Evolutionary conservation across 2,888 invertebrate genomes (phyloP).

Genomic region (Nomada ruficornis): DNA sequence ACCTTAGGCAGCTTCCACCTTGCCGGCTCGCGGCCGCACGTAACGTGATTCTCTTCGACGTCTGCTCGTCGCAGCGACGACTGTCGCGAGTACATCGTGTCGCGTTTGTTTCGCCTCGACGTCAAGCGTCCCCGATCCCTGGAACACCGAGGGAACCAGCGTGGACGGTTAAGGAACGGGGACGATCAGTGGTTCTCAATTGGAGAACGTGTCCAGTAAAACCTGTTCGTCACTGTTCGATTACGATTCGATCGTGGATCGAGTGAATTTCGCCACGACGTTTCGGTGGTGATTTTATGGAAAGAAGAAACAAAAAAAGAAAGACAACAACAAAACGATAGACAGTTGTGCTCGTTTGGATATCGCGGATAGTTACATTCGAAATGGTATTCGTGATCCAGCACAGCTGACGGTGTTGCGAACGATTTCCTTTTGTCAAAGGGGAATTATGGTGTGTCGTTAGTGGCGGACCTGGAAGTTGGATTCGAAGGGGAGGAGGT

Average conservation of each 20-base stretch:
- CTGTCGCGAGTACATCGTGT: constrained; percentile 21
- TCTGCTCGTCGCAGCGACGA: constrained; percentile 24
- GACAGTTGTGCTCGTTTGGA: neutral
- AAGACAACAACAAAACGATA: too few relatives aligned
- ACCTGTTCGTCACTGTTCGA: too few relatives aligned
- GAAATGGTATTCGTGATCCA: neutral
- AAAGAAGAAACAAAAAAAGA: neutral
- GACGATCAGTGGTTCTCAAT: constrained; percentile 23
- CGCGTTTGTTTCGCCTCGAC: neutral
- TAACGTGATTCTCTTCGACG: constrained; percentile 64
- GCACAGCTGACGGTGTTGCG: neutral
- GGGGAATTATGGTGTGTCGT: neutral
- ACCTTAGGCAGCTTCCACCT: constrained; percentile 83
- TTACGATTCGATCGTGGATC: constrained; percentile 9
- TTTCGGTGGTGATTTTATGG: constrained; percentile 8
- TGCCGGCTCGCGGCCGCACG: constrained; percentile 78
- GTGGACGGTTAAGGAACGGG: constrained; percentile 23
- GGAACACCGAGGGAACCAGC: neutral
- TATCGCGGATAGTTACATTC: neutral
- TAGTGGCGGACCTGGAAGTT: neutral
- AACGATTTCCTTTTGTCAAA: neutral
- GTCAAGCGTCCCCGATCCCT: constrained; percentile 1
- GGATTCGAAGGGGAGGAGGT: neutral
- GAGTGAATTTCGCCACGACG: constrained; percentile 40
- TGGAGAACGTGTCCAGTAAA: constrained; percentile 20